Base-by-base conservation (phyloP, 92 coral and sea anemone species). In the Siderastrea radians region DNA sequence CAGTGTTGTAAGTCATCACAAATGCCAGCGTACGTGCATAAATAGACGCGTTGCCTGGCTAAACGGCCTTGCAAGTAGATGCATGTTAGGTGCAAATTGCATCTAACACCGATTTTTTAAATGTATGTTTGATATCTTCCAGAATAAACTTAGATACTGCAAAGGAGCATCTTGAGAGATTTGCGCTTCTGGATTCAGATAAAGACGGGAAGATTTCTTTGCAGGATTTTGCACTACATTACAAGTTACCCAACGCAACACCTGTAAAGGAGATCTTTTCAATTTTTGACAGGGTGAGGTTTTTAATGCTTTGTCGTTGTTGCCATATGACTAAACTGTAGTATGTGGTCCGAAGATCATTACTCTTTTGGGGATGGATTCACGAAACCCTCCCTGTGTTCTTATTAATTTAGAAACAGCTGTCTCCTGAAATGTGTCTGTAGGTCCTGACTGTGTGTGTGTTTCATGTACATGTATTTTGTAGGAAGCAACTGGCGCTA, bases 281-380 rank as follows among this genome's bases (percentile, higher is more conserved):
- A 51, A 86, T 91, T 77, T 65, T 89, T 77, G 95, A 93, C 68
- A 85, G 91, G 82, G 95, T 93, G 86, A 88, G 73, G 73, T 44
- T 38, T 10, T 26, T 26, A 26, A 26, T 26, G 38, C 38, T 26
- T 0, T 26, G 38, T 26, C 38, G 0, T 26, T 26, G 38, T 26
- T 26, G 38, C 38, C 38, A 26, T 26, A 26, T 26, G 38, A 26
- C 38, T 26, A 13, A 13, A 6, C 63, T 74, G 69, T 58, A 26
- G 38, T 26, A 26, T 26, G 38, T 26, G 0, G 38, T 26, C 38
- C 38, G 38, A 26, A 26, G 38, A 26, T 26, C 38, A 26, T 26
- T 26, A 26, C 38, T 26, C 38, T 26, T 26, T 26, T 26, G 38
- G 38, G 38, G 38, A 26, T 26, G 38, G 38, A 26, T 26, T 26